Evolutionary conservation across 2,113 vertebrate species (phyloP).

Genomic region (Pachypanchax playfairii): DNA sequence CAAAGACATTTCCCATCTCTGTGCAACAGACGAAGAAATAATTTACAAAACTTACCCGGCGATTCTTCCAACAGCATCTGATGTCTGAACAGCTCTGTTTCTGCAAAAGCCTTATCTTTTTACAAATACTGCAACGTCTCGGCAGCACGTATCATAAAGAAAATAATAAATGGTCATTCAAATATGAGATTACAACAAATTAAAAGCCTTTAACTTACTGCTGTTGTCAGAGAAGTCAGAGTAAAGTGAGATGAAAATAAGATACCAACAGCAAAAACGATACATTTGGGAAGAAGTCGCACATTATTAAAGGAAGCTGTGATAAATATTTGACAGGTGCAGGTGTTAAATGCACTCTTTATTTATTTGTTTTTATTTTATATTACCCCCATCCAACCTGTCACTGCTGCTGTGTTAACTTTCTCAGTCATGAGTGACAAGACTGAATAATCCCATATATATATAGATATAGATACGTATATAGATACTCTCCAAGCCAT

Average conservation of each 20-base stretch:
- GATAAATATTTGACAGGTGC: slow-evolving; percentile 7
- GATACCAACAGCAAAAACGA: no score
- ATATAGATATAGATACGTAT: no score
- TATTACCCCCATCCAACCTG: no score
- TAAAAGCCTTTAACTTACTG: neutral
- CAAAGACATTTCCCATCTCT: neutral
- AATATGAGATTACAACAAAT: neutral
- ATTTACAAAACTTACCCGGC: neutral
- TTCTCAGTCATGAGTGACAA: slow-evolving; percentile 10
- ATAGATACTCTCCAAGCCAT: neutral
- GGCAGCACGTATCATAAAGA: neutral
- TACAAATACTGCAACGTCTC: neutral
- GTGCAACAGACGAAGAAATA: neutral
- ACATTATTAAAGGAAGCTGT: no score
- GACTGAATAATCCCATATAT: no score
- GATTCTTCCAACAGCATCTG: no score
- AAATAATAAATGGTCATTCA: neutral
- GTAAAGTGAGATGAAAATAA: no score
- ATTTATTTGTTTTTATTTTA: neutral
- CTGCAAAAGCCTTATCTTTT: neutral
- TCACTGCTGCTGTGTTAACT: neutral
- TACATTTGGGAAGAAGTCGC: no score
- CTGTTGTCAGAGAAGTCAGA: no score
- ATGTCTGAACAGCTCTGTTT: neutral
- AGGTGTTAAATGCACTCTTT: neutral